These are phyloP conservation scores for Castor canadensis DNA, from an alignment of 2,113 vertebrate genomes.

Conservation along the genomic window DNA sequence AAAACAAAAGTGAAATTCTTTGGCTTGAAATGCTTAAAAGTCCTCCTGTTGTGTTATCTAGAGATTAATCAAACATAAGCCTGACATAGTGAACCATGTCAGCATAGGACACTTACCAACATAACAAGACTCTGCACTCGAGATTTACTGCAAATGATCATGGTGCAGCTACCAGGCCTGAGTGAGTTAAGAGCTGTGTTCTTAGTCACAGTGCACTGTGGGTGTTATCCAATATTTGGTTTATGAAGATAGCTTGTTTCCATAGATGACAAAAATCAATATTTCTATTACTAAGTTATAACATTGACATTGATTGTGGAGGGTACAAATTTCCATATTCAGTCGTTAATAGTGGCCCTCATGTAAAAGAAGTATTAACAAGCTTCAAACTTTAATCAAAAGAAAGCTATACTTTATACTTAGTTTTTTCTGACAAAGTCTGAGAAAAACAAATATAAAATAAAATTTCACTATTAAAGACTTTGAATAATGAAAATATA, in stretches of 20 bases:
- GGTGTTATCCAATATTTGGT: not conserved
- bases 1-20: not conserved
- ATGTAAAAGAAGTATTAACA: not conserved
- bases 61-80: not conserved
- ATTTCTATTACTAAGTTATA: constrained; percentile 5
- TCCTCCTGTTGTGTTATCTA: not conserved
- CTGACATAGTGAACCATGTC: not conserved
- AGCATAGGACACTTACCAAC: not conserved
- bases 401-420: not conserved
- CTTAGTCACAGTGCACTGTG: not conserved
- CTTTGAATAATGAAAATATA: not conserved
- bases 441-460: not conserved
- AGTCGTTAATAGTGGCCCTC: not conserved
- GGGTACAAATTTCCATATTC: not conserved
- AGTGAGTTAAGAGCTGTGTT: not conserved
- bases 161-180: no score
- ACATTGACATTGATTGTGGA: not conserved
- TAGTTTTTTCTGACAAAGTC: not conserved
- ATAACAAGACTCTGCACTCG: not conserved
- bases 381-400: not conserved
- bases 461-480: not conserved
- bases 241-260: not conserved
- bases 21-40: not conserved
- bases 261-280: not conserved
- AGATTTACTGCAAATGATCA: not conserved